Evolutionary conservation across 2,888 invertebrate species (phyloP), one percentile per base, ranked within the genome.

Genomic region (Caenorhabditis macrosperma): DNA sequence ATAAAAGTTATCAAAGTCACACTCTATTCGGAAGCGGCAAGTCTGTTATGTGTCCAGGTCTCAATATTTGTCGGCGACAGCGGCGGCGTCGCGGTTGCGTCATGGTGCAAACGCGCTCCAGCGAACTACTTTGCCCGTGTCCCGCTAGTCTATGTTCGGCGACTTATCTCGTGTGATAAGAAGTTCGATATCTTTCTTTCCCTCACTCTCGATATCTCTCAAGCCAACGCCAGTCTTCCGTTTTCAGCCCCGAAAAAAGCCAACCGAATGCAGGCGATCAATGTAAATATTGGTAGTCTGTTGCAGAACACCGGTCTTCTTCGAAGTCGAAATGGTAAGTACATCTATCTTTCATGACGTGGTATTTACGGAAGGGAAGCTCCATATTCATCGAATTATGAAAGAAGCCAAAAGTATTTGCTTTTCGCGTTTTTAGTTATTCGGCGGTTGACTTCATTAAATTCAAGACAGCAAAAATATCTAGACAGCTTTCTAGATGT

Each of bases 281-380:
- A 78, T 68, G 24, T 78, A 10, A 77, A 77, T 59, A 26, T 78
- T 55, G 78, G 78, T 6, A 59, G 78, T 30, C 57, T 78, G 22
- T 57, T 78, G 26, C 78, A 78, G 30, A 78, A 78, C 48, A 68
- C 67, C 12, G 72, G 72, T n/a, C 9, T 78, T 6, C 68, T 78
- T 20, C 44, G 78, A 63, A 74, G 50, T 50, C 64, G 78, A 9
- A 78, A 74, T 74, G 78, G 78, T 78, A 26, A n/a, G 68, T 57
- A 10, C 30, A 17, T 12, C 5, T 20, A 15, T 12, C 15, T 3
- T 12, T 9, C 38, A 2, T 38, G 38, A 9, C 9, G 6, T 38
- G 3, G 38, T 3, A 38, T 38, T 12, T 38, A n/a, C n/a, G n/a
- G n/a, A n/a, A n/a, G n/a, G n/a, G n/a, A n/a, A n/a, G n/a, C n/a